Conservation (phyloP, 2,888 invertebrate genomes). For the Venusia cambrica region DNA sequence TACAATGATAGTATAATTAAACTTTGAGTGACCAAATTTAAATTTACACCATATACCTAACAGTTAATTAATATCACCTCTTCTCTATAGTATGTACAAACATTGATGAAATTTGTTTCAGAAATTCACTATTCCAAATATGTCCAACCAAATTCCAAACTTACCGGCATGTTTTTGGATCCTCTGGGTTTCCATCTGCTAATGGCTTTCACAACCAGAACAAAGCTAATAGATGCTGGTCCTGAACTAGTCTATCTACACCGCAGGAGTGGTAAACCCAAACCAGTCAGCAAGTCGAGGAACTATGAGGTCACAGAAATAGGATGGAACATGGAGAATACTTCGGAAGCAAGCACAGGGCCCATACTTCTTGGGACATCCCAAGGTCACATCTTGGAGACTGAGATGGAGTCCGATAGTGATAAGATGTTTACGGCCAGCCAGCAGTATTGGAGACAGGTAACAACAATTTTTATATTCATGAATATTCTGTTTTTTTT, state of each 20-base stretch:
- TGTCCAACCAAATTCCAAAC: slow-evolving; percentile 78
- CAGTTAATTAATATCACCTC: no score
- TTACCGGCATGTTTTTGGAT: slow-evolving; percentile 89
- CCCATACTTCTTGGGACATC: slow-evolving; percentile 94
- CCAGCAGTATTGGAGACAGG: slow-evolving; percentile 93
- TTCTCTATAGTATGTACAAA: no score
- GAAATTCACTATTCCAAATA: slow-evolving; percentile 87
- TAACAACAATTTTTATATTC: no score
- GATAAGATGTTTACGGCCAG: slow-evolving; percentile 90
- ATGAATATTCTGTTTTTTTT: no score
- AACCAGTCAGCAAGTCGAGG: slow-evolving; percentile 82
- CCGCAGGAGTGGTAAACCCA: slow-evolving; percentile 87
- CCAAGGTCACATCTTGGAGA: slow-evolving; percentile 94
- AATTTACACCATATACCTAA: no score
- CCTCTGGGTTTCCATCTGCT: slow-evolving; percentile 93
- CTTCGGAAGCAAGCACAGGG: slow-evolving; percentile 86
- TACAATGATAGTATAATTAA: no score
- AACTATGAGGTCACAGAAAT: slow-evolving; percentile 94
- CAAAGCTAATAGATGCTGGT: slow-evolving; percentile 64
- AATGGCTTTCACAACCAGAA: slow-evolving; percentile 85
- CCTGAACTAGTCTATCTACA: slow-evolving; percentile 92
- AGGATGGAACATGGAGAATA: slow-evolving; percentile 91
- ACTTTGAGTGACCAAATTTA: no score
- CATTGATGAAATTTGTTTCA: no score
- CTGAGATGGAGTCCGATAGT: slow-evolving; percentile 90